These are phyloP conservation scores for Anthophora plumipes DNA, from an alignment of 2,888 invertebrate genomes.

Conservation along the genomic window DNA sequence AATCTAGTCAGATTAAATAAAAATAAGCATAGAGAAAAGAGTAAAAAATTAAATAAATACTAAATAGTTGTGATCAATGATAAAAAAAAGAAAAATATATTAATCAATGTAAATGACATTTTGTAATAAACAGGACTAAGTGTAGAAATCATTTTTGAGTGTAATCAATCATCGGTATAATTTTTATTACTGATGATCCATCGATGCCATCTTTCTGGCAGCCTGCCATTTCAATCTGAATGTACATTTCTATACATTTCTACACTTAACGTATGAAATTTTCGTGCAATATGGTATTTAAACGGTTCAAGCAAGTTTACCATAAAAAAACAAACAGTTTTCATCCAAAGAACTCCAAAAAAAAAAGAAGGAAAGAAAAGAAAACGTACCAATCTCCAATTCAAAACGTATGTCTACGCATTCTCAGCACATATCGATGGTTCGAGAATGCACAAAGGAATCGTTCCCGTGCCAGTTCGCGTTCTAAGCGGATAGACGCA, in stretches of 20 bases:
- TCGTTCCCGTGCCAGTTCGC: slow-evolving; percentile 55
- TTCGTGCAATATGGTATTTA: no score
- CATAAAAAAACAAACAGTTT: neutral
- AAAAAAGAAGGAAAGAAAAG: neutral
- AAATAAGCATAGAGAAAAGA: neutral
- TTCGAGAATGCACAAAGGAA: slow-evolving; percentile 54
- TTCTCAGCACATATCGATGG: slow-evolving; percentile 40
- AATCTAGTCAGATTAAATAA: neutral
- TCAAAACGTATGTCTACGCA: slow-evolving; percentile 20
- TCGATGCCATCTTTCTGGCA: no score
- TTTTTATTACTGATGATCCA: no score
- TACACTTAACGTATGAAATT: no score
- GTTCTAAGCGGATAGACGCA: slow-evolving; percentile 72
- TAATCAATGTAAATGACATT: no score
- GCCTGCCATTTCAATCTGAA: no score
- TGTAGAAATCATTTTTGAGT: no score
- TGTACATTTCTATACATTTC: no score
- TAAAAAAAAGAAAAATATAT: no score
- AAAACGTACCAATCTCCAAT: slow-evolving; percentile 15
- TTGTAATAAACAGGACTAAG: no score
- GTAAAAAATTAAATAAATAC: no score
- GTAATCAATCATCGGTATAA: no score
- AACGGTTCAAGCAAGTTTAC: neutral
- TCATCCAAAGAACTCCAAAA: neutral
- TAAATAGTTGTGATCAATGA: neutral